Percentiles rank a stretch among this genome's conserved stretches.
Conservation (phyloP, 2,888 invertebrate species). For the Rhyacophila evoluta region DNA sequence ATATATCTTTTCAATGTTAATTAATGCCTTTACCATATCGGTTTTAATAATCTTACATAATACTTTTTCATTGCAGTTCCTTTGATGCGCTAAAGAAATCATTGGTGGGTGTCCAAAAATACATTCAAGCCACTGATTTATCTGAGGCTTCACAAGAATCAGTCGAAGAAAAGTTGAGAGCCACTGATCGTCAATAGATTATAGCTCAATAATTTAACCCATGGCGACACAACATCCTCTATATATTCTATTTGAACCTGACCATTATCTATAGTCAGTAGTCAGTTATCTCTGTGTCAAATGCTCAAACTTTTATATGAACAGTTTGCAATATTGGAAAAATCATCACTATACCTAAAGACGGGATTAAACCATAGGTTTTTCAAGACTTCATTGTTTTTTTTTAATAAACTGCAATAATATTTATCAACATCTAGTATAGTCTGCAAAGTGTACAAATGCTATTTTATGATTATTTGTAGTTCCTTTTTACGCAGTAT, state of each 20-base stretch:
- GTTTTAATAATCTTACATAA: too few relatives aligned
- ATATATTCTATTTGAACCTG: not conserved
- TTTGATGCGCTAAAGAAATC: constrained; percentile 98
- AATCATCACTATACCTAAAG: not conserved
- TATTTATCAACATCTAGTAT: not conserved
- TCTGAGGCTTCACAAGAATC: constrained; percentile 94
- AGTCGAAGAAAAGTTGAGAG: constrained; percentile 93
- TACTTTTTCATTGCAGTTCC: constrained; percentile 74
- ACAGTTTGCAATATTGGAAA: not conserved
- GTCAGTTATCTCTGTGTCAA: not conserved
- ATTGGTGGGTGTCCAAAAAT: constrained; percentile 96
- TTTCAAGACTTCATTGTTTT: not conserved
- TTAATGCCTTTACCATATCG: too few relatives aligned
- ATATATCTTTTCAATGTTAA: too few relatives aligned
- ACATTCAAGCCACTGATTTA: constrained; percentile 96
- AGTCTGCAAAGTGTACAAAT: not conserved
- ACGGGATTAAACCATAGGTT: not conserved
- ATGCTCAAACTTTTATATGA: constrained; percentile 10
- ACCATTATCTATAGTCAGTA: not conserved
- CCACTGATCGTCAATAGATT: constrained; percentile 90
- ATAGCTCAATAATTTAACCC: not conserved
- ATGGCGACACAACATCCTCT: not conserved
- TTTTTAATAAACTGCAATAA: too few relatives aligned
- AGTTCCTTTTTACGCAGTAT: not conserved
- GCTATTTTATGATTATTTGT: too few relatives aligned